Base-by-base conservation (phyloP, 2,797 vertebrate species). In the Gadopsis marmoratus region DNA sequence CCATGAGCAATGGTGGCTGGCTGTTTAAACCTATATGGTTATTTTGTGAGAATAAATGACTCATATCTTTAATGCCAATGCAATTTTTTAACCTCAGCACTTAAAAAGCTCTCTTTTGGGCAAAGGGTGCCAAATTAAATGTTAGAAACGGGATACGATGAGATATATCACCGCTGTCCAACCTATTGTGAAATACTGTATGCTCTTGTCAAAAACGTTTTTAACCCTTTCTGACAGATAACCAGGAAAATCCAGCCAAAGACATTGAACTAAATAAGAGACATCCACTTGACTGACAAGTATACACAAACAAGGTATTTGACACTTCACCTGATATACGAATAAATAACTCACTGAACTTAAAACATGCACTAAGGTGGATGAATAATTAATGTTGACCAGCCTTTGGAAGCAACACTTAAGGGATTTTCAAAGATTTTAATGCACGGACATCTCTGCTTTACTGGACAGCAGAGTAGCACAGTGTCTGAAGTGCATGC, bases 311-410 rank as follows among this genome's bases (percentile, higher is more conserved):
- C 71, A 86, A 84, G 63, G 51, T 76, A 85, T 83, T 67, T 72
- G 72, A 86, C 78, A 80, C 75, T 84, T 73, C 74, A 62, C 64
- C 51, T 78, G 69, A 29, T 37, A 71, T 76, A 82, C 84, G 61
- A 89, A 84, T 86, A 82, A 86, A 76, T 85, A 79, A 86, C 61
- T 76, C 60, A 4, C 13, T 60, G 48, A 76, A 73, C 62, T 78
- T 72, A 87, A 84, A 83, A 74, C 65, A 88, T 1, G 31, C 67
- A 64, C 84, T 35, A 26, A 82, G 74, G 31, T 3, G 47, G 37
- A 81, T 88, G n/a, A 86, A 88, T 88, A 71, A 79, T 90, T 78
- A 70, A 88, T 83, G 56, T 51, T 70, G 51, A 39, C 33, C 26
- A 29, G 45, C 63, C 78, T 69, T 82, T 84, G 37, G 65, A 74